Conservation (phyloP, 2,797 vertebrate species). For the Hyperoplus lanceolatus region DNA sequence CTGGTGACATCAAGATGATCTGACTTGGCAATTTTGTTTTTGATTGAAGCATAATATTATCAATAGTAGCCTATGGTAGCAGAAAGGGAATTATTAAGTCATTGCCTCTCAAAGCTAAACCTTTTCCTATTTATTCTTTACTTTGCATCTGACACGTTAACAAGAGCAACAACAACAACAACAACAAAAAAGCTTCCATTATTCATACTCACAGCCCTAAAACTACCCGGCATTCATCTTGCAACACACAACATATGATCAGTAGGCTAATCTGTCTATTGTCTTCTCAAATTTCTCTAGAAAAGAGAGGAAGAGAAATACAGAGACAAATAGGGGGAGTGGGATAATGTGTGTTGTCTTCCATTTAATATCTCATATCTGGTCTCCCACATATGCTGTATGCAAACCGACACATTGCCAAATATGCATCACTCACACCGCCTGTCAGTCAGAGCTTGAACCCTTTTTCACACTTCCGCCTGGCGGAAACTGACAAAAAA, state of each 20-base stretch:
- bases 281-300: background rate
- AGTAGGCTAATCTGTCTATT: background rate
- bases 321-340: background rate
- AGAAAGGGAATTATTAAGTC: background rate
- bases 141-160: background rate
- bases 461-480: slow-evolving; percentile 78
- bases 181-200: background rate
- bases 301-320: background rate
- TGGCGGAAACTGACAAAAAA: slow-evolving; percentile 82
- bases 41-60: background rate
- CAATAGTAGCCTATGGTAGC: background rate
- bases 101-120: background rate
- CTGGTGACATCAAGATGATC: background rate
- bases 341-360: background rate
- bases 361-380: background rate
- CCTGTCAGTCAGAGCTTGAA: slow-evolving; percentile 63
- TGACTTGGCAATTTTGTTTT: background rate
- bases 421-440: slow-evolving; percentile 31
- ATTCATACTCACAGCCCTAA: background rate
- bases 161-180: background rate
- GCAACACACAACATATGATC: background rate
- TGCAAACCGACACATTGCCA: slow-evolving; percentile 10
- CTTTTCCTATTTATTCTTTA: background rate
- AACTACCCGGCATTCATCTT: background rate
- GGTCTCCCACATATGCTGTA: background rate